A percentile compares a stretch with the other conserved stretches of the same genome.
Evolutionary conservation across 2,797 vertebrate species (phyloP).

Genomic region (Trematomus bernacchii): DNA sequence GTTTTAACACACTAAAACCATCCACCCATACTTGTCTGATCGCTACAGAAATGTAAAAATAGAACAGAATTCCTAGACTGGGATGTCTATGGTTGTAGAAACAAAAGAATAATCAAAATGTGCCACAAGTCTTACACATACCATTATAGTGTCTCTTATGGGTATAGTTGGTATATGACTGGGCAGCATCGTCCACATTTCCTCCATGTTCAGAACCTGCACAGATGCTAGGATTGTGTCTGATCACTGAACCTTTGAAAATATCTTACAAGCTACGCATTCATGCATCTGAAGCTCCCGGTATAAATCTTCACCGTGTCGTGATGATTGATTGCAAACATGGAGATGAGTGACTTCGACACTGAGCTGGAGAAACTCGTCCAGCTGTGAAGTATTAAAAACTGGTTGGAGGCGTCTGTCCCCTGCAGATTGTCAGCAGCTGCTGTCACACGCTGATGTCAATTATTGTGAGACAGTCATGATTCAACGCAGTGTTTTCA

Average conservation of each 20-base stretch:
- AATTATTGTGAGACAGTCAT: background rate
- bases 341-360: constrained; percentile 5
- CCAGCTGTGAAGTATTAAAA: constrained; percentile 8
- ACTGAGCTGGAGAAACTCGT: background rate
- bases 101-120: background rate
- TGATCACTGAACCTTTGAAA: background rate
- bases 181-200: background rate
- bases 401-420: background rate
- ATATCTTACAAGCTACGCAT: background rate
- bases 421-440: constrained; percentile 16
- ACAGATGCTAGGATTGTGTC: background rate
- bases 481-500: too few species aligned
- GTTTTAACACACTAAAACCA: too few species aligned
- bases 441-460: constrained; percentile 10
- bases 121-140: constrained; percentile 10
- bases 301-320: background rate
- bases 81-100: background rate
- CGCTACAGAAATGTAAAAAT: too few species aligned
- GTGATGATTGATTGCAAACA: constrained; percentile 20
- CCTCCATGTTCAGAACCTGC: background rate
- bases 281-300: background rate
- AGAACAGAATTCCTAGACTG: background rate
- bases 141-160: constrained; percentile 9
- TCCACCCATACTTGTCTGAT: too few species aligned
- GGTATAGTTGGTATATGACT: background rate